A percentile compares a stretch with the other conserved stretches of the same genome.
Conservation (phyloP, 2,797 vertebrate genomes). For the Bryconaethiops microstoma region DNA sequence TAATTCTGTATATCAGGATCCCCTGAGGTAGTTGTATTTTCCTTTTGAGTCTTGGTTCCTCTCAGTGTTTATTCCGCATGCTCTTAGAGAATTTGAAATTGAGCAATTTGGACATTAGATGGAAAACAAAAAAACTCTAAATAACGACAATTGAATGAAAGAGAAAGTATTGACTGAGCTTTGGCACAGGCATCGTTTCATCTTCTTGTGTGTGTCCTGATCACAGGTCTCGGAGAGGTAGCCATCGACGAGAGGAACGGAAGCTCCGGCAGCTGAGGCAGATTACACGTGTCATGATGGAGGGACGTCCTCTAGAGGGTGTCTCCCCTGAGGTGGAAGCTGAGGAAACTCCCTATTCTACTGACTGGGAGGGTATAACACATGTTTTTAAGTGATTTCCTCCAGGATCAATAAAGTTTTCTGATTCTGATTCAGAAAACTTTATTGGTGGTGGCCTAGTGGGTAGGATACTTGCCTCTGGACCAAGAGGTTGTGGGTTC, state of each 20-base stretch:
- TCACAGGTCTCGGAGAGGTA: constrained; percentile 74
- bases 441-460: too few relatives aligned
- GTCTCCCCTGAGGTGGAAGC: constrained; percentile 93
- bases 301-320: constrained; percentile 84
- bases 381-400: neutral
- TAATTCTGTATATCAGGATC: neutral
- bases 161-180: neutral
- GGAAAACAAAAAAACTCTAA: too few relatives aligned
- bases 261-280: constrained; percentile 86
- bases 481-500: too few relatives aligned
- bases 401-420: too few relatives aligned
- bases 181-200: neutral
- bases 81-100: too few relatives aligned
- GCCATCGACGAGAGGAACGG: constrained; percentile 85
- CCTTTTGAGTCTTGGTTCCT: too few relatives aligned
- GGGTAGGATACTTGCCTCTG: too few relatives aligned
- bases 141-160: neutral
- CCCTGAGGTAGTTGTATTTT: too few relatives aligned
- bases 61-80: too few relatives aligned
- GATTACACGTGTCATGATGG: constrained; percentile 87
- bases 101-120: too few relatives aligned
- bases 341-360: constrained; percentile 88
- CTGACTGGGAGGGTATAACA: constrained; percentile 90
- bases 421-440: too few relatives aligned
- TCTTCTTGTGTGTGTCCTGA: constrained; percentile 6